These are phyloP conservation scores for Myotis planiceps DNA, from an alignment of 2,797 vertebrate genomes.

Conservation along the genomic window DNA sequence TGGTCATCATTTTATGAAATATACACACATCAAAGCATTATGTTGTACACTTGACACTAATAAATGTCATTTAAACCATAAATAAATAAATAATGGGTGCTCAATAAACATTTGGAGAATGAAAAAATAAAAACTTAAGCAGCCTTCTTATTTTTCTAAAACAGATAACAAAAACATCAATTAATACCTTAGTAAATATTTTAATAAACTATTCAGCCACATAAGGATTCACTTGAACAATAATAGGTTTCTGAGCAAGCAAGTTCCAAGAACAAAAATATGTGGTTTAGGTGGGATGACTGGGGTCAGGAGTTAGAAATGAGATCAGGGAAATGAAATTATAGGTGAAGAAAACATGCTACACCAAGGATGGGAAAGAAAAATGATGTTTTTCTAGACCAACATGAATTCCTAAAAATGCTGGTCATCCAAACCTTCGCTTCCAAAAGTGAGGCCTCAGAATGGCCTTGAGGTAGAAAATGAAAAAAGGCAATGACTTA, in stretches of 20 bases:
- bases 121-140: background rate
- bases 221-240: background rate
- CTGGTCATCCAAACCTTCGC: background rate
- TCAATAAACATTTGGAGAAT: background rate
- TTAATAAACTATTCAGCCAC: background rate
- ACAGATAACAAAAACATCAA: background rate
- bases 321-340: background rate
- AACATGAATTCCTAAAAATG: background rate
- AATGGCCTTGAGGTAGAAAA: background rate
- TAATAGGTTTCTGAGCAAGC: background rate
- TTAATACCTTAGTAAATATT: background rate
- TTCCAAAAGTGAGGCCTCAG: background rate
- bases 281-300: background rate
- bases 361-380: background rate
- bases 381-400: background rate
- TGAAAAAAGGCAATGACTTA: background rate
- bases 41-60: background rate
- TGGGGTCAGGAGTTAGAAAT: background rate
- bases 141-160: background rate
- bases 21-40: background rate
- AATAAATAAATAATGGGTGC: background rate
- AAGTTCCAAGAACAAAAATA: background rate
- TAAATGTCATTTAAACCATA: background rate
- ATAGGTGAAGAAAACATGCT: background rate
- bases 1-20: background rate